Evolutionary conservation across 2,888 invertebrate species (phyloP), one percentile per base, ranked within the genome.

Genomic region (Platycheirus albimanus): DNA sequence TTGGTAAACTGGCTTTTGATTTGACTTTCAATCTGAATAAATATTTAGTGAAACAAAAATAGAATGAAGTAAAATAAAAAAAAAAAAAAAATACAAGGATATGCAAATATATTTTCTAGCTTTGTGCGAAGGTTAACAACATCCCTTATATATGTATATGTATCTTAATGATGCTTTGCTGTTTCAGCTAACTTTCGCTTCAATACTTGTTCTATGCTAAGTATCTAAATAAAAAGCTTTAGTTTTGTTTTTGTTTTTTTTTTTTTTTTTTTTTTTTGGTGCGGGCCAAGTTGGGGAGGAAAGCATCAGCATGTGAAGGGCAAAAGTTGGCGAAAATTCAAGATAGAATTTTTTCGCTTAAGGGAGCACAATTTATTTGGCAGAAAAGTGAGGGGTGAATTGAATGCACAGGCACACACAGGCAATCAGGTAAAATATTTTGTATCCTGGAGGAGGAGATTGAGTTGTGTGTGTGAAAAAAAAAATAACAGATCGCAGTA

Each of bases 341-440:
- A 64, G 49, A 54, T 70, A 49, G 49, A 15, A 77, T 70, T 38
- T 70, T 45, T 30, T 15, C 41, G 30, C 63, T 64, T 45, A 64
- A 36, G 13, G 72, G 54, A 17, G 28, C 33, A 54, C 17, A 61
- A 69, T 76, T 69, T 69, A 69, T 67, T 52, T 58, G 43, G 49
- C 33, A 66, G 33, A 51, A 19, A 24, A 45, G 15, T 36, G 17
- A 61, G 24, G 41, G 54, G 20, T 28, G 38, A 56, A 70, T 51
- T 41, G 66, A 77, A 61, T 41, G 66, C 66, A 61, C 51, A 61
- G 30, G 66, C 66, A 61, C 51, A 61, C 51, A 38, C 52, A 58
- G 52, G 61, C 78, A 74, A 74, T 74, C 67, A 79, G 67, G 74
- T 74, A 63, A 63, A 74, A 38, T 20, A 67, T 61, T 61, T 45